These are phyloP conservation scores for Montifringilla adamsi DNA, from an alignment of 2,113 vertebrate species.

Conservation along the genomic window DNA sequence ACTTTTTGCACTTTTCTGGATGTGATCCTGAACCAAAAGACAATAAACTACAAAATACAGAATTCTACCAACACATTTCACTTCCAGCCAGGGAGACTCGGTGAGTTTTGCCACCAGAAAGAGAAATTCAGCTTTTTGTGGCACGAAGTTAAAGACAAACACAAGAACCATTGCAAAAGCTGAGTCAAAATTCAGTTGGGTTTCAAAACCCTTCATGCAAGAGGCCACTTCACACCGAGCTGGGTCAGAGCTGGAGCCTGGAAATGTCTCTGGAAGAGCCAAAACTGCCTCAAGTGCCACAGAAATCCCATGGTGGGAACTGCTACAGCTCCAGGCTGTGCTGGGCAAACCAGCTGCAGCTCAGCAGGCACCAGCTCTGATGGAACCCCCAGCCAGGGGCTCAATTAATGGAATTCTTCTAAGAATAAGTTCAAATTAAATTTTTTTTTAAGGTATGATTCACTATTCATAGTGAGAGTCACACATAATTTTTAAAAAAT, in stretches of 20 bases:
- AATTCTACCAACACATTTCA: accelerated
- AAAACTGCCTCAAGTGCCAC: not conserved
- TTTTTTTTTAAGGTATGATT: not conserved
- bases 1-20: not conserved
- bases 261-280: not conserved
- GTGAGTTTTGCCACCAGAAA: not conserved
- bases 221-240: accelerated
- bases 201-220: not conserved
- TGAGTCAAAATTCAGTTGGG: not conserved
- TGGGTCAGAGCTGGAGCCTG: not conserved
- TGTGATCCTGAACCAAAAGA: not conserved
- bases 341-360: not conserved
- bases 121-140: not conserved
- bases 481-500: not conserved
- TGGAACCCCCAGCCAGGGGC: accelerated
- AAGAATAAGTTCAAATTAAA: not conserved
- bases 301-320: accelerated
- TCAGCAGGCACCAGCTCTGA: accelerated
- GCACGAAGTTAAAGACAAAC: not conserved
- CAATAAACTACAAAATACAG: not conserved
- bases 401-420: not conserved
- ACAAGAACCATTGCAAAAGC: not conserved
- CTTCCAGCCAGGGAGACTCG: not conserved
- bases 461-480: not conserved
- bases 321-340: not conserved